phyloP scores from a whole-genome alignment of 2,113 vertebrate species.

The Mionectes macconnelli region DNA sequence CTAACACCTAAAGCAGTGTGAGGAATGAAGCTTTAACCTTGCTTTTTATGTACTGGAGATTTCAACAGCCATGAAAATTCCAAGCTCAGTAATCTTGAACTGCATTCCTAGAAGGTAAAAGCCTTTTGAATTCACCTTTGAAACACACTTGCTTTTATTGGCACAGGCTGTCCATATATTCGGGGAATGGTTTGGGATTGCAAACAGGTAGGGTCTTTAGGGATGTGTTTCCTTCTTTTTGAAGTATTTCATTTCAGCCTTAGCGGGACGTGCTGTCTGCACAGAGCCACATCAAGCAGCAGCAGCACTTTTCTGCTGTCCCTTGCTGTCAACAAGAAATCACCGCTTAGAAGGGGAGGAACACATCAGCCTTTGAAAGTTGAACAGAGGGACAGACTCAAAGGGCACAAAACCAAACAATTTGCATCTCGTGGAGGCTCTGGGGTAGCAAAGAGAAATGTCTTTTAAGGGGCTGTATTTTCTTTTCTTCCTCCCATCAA shows the following conservation, averaged over 20 bases:
- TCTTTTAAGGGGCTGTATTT: neutral
- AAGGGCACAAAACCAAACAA: neutral
- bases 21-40: constrained; percentile 18
- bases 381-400: neutral
- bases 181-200: neutral
- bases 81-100: constrained; percentile 5
- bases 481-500: neutral
- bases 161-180: neutral
- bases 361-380: constrained; percentile 23
- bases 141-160: neutral
- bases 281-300: neutral
- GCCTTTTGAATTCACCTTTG: neutral
- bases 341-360: neutral
- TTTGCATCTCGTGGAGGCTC: neutral
- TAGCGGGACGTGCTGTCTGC: neutral
- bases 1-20: constrained; percentile 13
- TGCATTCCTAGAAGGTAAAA: constrained; percentile 35
- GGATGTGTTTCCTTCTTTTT: constrained; percentile 21
- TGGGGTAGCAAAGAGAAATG: neutral
- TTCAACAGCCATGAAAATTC: neutral
- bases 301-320: neutral
- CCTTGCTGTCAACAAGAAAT: constrained; percentile 34
- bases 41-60: neutral
- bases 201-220: constrained; percentile 26
- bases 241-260: constrained; percentile 9